Base-by-base conservation (phyloP, 2,797 vertebrate genomes). In the Fundulus diaphanus region DNA sequence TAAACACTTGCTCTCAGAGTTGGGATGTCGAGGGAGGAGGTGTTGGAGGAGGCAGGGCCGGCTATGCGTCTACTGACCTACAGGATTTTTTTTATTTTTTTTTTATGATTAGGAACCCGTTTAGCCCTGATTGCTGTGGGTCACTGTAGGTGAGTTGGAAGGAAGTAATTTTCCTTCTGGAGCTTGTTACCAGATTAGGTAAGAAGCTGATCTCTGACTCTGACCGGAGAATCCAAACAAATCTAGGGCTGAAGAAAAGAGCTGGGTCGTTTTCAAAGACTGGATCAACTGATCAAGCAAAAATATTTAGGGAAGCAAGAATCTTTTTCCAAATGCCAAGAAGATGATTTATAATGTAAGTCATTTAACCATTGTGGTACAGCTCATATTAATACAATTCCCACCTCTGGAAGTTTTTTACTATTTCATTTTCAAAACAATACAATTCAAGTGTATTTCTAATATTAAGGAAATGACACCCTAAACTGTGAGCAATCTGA, bases 101-200 rank as follows among this genome's bases (percentile, higher is more conserved):
- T n/a, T 81, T 73, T 42, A 0, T 92, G 90, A 92, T 93, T 92
- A 86, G 82, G 77, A 85, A 71, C 67, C 20, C 42, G 44, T 78
- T 91, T 88, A 89, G 85, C 88, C 90, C 85, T 92, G 91, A 94
- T 94, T 92, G 90, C 88, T 90, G 72, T 4, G 81, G 92, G 90
- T 94, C 93, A 91, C 77, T 82, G 89, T 88, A 93, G 93, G 93
- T 92, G 90, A 93, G 80, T 94, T 78, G 88, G 92, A 93, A 93
- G 92, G 87, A 92, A 91, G 91, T 88, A 75, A 88, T 93, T 93
- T 91, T 74, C 81, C 81, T 82, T 76, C 85, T 88, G 87, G 88
- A 91, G 82, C 82, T 86, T 76, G 91, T 91, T 92, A 90, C 89
- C 82, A 90, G 92, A 93, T 93, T 93, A 90, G 78, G 79, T 93